Conservation (phyloP, 2,113 vertebrate species). For the Cephalopterus ornatus region DNA sequence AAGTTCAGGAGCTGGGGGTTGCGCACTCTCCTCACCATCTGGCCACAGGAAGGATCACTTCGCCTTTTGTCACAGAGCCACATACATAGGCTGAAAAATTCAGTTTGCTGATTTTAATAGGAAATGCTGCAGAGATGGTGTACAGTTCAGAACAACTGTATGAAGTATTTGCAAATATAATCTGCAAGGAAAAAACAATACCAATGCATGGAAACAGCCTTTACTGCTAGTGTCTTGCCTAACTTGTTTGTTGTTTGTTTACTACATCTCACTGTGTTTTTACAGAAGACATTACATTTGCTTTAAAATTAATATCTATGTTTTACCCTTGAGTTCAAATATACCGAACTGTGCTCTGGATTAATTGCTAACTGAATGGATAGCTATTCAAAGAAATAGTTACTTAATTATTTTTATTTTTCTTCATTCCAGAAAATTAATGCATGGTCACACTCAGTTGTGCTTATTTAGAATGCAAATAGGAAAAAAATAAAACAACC, state of each 20-base stretch:
- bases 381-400: not conserved
- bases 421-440: not conserved
- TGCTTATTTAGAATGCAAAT: not conserved
- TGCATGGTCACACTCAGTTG: not conserved
- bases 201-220: not conserved
- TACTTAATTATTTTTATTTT: not conserved
- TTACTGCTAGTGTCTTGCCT: not conserved
- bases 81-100: not conserved
- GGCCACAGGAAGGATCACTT: not conserved
- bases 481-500: not conserved
- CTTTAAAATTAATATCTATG: not conserved
- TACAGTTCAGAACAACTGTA: not conserved
- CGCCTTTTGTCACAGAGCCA: not conserved
- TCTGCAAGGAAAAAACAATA: not conserved
- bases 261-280: not conserved
- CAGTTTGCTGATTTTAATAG: not conserved
- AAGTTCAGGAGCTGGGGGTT: constrained; percentile 3
- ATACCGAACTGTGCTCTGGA: not conserved
- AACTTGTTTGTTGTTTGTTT: not conserved
- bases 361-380: not conserved
- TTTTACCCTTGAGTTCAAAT: not conserved
- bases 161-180: not conserved
- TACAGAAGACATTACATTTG: not conserved
- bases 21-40: not conserved
- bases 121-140: not conserved